phyloP scores from a whole-genome alignment of 2,797 vertebrate genomes.

The Neosalanx taihuensis region DNA sequence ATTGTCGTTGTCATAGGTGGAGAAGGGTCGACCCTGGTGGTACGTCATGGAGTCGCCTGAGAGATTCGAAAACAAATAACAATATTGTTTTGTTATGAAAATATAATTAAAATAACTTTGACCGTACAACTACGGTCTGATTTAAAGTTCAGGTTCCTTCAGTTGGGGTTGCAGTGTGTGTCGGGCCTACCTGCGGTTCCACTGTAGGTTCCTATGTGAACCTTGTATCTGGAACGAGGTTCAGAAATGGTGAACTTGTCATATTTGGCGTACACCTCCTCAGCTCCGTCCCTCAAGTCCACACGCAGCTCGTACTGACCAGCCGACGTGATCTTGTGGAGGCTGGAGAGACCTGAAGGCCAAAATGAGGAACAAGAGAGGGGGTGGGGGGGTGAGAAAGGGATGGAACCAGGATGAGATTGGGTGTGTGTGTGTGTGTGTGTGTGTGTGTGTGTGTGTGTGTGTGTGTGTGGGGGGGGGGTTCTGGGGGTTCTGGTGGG shows the following conservation, averaged over 20 bases:
- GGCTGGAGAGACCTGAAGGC: constrained; percentile 82
- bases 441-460: background rate
- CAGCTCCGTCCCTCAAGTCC: constrained; percentile 81
- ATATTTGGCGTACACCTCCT: constrained; percentile 82
- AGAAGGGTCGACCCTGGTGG: constrained; percentile 91
- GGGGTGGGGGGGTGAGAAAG: background rate
- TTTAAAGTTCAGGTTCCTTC: too few relatives aligned
- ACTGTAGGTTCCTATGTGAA: constrained; percentile 83
- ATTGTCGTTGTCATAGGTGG: constrained; percentile 92
- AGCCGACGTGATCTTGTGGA: constrained; percentile 87
- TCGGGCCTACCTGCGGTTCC: constrained; percentile 83
- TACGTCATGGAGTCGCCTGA: constrained; percentile 92
- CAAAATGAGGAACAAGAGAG: background rate
- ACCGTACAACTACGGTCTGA: background rate
- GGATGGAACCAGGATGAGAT: background rate
- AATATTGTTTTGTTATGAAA: too few relatives aligned
- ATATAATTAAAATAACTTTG: too few relatives aligned
- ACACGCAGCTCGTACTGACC: constrained; percentile 89
- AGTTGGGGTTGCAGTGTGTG: background rate
- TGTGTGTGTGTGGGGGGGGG: background rate
- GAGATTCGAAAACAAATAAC: background rate
- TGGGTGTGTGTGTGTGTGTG: background rate
- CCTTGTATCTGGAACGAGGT: constrained; percentile 79
- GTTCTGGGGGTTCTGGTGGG: background rate
- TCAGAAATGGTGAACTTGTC: constrained; percentile 83